These are phyloP conservation scores for Chrysomallon squamiferum DNA, from an alignment of 1,140 invertebrate species.

Conservation along the genomic window DNA sequence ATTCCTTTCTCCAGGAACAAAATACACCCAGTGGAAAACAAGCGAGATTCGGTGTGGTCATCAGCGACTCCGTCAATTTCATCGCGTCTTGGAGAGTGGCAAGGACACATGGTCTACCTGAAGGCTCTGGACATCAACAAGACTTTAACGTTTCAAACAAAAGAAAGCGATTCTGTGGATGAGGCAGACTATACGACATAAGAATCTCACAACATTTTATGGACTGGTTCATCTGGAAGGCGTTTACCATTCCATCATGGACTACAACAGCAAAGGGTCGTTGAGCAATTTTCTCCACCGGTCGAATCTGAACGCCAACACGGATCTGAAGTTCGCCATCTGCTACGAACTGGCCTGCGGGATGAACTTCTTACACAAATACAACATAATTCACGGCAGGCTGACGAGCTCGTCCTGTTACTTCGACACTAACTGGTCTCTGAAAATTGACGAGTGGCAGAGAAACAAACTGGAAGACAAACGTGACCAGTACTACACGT, in stretches of 20 bases:
- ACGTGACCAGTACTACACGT: constrained; percentile 8
- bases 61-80: constrained; percentile 22
- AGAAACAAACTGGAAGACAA: constrained; percentile 17
- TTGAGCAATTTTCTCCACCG: constrained; percentile 35
- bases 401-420: constrained; percentile 29
- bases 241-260: constrained; percentile 20
- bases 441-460: constrained; percentile 37
- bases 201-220: constrained; percentile 32
- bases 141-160: constrained; percentile 6
- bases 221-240: constrained; percentile 31
- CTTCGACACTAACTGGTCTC: constrained; percentile 39
- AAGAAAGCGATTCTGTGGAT: constrained; percentile 19
- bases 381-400: constrained; percentile 36
- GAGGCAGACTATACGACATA: constrained; percentile 25
- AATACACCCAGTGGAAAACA: constrained; percentile 2
- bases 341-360: constrained; percentile 31
- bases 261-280: constrained; percentile 25
- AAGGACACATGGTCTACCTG: constrained; percentile 19
- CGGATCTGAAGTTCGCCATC: constrained; percentile 31
- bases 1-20: constrained; percentile 3
- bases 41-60: constrained; percentile 15
- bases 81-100: constrained; percentile 39
- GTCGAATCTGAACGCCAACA: constrained; percentile 24
- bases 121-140: constrained; percentile 17
- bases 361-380: constrained; percentile 36